Evolutionary conservation across 2,888 invertebrate species (phyloP).

Genomic region (Agrotis segetum): DNA sequence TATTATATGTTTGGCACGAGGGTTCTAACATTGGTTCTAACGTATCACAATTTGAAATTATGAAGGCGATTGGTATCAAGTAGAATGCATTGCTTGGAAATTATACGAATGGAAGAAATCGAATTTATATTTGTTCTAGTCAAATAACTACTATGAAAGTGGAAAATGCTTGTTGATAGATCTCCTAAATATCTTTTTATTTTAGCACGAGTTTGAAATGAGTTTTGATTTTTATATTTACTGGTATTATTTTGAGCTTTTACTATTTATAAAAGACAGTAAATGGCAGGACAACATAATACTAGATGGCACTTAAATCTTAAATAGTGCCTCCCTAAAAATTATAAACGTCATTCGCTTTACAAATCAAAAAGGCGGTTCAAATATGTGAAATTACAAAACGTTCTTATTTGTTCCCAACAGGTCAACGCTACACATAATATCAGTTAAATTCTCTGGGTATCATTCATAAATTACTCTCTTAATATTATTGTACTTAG

Average conservation of each 20-base stretch:
- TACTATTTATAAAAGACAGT: constrained; percentile 15
- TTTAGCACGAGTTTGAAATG: not conserved
- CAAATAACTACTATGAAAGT: not conserved
- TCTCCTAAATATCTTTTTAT: not conserved
- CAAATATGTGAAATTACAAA: constrained; percentile 62
- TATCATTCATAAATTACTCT: constrained; percentile 67
- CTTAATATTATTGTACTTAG: constrained; percentile 66
- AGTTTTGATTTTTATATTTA: not conserved
- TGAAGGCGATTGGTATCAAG: constrained; percentile 52
- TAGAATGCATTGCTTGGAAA: constrained; percentile 6
- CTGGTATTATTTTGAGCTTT: constrained; percentile 15
- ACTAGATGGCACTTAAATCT: constrained; percentile 26
- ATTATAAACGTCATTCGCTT: constrained; percentile 28
- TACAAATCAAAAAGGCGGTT: constrained; percentile 48
- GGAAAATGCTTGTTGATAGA: not conserved
- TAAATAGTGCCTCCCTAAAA: constrained; percentile 34
- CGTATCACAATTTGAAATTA: constrained; percentile 72
- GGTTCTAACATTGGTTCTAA: constrained; percentile 64
- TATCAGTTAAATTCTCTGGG: constrained; percentile 77
- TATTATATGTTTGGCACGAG: constrained; percentile 72
- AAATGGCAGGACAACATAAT: constrained; percentile 41
- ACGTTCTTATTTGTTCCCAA: constrained; percentile 80
- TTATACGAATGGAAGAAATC: not conserved
- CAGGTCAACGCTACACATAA: constrained; percentile 77
- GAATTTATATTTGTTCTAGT: not conserved